These are phyloP conservation scores for Pseudococcus longispinus DNA, from an alignment of 2,888 invertebrate genomes.

Conservation along the genomic window DNA sequence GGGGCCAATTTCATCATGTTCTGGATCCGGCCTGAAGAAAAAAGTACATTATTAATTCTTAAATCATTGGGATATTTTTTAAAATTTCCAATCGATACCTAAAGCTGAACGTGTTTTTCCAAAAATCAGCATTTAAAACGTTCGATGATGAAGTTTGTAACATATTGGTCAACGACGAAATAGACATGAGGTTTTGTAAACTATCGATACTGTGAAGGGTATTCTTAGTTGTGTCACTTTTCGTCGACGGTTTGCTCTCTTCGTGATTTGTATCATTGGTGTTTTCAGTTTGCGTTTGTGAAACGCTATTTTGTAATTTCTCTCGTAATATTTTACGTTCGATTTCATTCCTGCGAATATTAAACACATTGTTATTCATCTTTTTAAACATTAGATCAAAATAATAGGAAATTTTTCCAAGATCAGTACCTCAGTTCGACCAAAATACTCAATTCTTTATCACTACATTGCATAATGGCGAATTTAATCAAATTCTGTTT, in stretches of 20 bases:
- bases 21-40: neutral
- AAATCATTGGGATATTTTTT: neutral
- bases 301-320: slow-evolving; percentile 31
- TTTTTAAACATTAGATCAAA: too few species aligned
- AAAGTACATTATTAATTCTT: neutral
- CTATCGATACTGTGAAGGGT: neutral
- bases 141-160: slow-evolving; percentile 45
- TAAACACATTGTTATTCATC: too few species aligned
- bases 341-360: slow-evolving; percentile 36
- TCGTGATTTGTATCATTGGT: neutral
- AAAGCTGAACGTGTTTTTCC: slow-evolving; percentile 52
- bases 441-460: slow-evolving; percentile 35
- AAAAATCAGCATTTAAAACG: slow-evolving; percentile 43
- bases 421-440: slow-evolving; percentile 31
- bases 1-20: neutral
- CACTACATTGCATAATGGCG: slow-evolving; percentile 41
- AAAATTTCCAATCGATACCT: neutral
- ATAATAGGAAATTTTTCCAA: neutral
- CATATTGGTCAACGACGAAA: slow-evolving; percentile 43
- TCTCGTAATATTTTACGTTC: slow-evolving; percentile 36
- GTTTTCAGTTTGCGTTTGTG: neutral
- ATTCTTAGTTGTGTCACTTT: neutral
- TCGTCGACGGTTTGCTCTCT: neutral
- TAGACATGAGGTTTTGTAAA: slow-evolving; percentile 32
- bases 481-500: slow-evolving; percentile 49